These are phyloP conservation scores for Spisula subtruncata DNA, from an alignment of 2,888 invertebrate genomes.

Conservation along the genomic window DNA sequence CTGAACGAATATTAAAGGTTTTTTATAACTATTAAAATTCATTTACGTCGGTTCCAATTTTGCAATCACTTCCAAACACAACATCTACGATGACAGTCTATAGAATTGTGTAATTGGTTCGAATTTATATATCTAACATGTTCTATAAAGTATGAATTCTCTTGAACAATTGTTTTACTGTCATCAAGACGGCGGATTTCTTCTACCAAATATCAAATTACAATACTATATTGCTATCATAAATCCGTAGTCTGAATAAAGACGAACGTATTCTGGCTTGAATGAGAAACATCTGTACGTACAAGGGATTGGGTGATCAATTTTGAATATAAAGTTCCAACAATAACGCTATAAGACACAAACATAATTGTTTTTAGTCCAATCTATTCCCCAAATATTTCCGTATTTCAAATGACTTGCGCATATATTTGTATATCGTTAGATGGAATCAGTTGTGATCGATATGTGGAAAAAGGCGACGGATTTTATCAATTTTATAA, in stretches of 20 bases:
- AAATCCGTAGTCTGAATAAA: constrained; percentile 9
- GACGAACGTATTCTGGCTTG: not conserved
- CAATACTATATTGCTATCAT: not conserved
- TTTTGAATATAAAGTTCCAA: constrained; percentile 48
- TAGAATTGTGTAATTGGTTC: not conserved
- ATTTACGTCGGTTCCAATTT: no score
- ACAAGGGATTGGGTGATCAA: not conserved
- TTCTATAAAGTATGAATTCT: not conserved
- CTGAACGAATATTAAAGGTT: no score
- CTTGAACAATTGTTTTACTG: constrained; percentile 11
- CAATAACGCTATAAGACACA: constrained; percentile 51
- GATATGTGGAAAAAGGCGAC: not conserved
- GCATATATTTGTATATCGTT: constrained; percentile 23
- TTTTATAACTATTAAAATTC: no score
- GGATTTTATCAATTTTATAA: not conserved
- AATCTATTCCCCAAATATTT: not conserved
- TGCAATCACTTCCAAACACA: no score
- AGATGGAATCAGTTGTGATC: not conserved
- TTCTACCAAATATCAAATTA: not conserved
- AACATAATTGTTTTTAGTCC: constrained; percentile 45
- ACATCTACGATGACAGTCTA: not conserved
- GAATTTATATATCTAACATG: not conserved
- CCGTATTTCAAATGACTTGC: constrained; percentile 18
- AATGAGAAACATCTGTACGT: not conserved
- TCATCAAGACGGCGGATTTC: not conserved